Evolutionary conservation across 2,888 invertebrate genomes (phyloP), one percentile per base, ranked within the genome.

Genomic region (Pheosia tremula): DNA sequence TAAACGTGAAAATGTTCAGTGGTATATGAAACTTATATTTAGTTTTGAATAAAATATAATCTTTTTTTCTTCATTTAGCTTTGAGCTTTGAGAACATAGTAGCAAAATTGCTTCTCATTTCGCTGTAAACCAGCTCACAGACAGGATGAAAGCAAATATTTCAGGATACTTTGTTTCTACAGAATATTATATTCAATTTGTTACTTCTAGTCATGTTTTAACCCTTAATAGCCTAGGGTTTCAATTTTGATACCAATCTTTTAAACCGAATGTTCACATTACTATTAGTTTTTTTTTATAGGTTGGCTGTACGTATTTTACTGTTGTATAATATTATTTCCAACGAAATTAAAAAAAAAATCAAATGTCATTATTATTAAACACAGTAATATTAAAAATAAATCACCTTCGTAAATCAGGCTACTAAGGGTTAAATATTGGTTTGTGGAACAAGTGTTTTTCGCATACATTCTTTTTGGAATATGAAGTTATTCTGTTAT

Each of bases 181-280:
- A 72, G 66, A 64, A 67, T 72, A 55, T 69, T 69, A 67, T 67
- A 54, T 70, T 69, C 60, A 75, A 66, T 72, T 61, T 67, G 64
- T 62, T 62, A 60, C 45, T 56, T 49, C 50, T 54, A 60, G n/a
- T 5, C 24, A 24, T 24, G 24, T 24, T 24, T 24, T 24, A n/a
- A n/a, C n/a, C n/a, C n/a, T n/a, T n/a, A n/a, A n/a, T n/a, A n/a
- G n/a, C n/a, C n/a, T n/a, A n/a, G n/a, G n/a, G n/a, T n/a, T n/a
- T n/a, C n/a, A n/a, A n/a, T n/a, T n/a, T n/a, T n/a, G n/a, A n/a
- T n/a, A n/a, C n/a, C n/a, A n/a, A n/a, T n/a, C n/a, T n/a, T n/a
- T n/a, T n/a, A n/a, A n/a, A n/a, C n/a, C n/a, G n/a, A n/a, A n/a
- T n/a, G n/a, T n/a, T n/a, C n/a, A n/a, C n/a, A n/a, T n/a, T n/a